Base-by-base conservation (phyloP, 2,797 vertebrate species). In the Eremophila alpestris region DNA sequence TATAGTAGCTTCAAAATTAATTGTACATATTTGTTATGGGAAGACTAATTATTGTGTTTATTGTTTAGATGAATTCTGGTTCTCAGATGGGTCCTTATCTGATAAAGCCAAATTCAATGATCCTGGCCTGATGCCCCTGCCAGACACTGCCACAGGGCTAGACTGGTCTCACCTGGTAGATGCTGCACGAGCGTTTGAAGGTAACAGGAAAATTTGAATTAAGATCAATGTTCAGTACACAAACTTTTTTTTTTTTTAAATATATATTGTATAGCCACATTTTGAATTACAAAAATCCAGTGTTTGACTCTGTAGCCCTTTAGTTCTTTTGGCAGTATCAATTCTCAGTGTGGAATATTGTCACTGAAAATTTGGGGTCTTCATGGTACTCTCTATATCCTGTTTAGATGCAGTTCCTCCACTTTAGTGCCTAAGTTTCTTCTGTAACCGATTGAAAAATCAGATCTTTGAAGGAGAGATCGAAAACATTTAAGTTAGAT, bases 161-260 rank as follows among this genome's bases (percentile, higher is more conserved):
- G 99, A 99, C 97, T 99, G 99, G 99, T 98, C 98, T 95, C 98
- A 99, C 98, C 98, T 99, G 93, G 99, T 99, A 93, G 99, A 99
- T 67, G 99, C 99, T 94, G 99, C 99, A 55, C 98, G 98, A 96
- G 99, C 99, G 55, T 99, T 99, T 96, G 99, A 99, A 99, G 99
- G 99, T 99, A 99, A 98, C 97, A 96, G 97, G 97, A 97, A 94
- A 97, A 95, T 97, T 54, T 90, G 27, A 94, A 82, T 96, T 87
- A 94, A 93, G 34, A 75, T 87, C 52, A 43, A 87, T 95, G 84
- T 96, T 96, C 89, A 83, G 23, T 95, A 46, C 41, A n/a, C 19
- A 73, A 16, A 49, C 12, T 43, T 87, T 19, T 12, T 19, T 41
- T 43, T 75, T 41, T 18, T 5, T 38, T 10, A 38, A 40, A 55